Evolutionary conservation across 2,113 vertebrate species (phyloP), one percentile per base, ranked within the genome.

Genomic region (Epinephelus moara): DNA sequence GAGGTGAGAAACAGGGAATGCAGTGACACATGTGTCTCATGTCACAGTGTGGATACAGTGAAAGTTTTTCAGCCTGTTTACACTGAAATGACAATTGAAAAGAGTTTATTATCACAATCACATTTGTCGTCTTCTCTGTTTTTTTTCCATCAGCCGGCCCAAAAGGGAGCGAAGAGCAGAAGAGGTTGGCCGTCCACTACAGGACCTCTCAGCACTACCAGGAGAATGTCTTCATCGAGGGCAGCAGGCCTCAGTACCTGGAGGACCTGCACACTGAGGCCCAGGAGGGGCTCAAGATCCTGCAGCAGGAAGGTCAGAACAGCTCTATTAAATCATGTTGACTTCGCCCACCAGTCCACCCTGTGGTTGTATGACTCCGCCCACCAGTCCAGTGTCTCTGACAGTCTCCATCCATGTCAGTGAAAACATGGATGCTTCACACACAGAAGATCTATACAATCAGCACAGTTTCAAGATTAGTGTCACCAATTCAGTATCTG

Each of bases 201-300:
- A 94, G 49, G 0, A 84, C 93, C 21, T 89, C 95, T n/a, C 94
- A 85, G 19, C 96, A 96, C 68, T 96, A 96, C 86, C 97, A 96
- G 73, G 97, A 99, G 92, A 99, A 99, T 69, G 96, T 98, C 50
- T 99, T 99, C 95, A 98, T 98, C 73, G 97, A 98, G 88, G 96
- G 94, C 56, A 96, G 94, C 42, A 94, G 98, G 19, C 95, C 97
- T 0, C 96, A 96, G 23, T 96, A 97, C 93, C 95, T 99, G 91
- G 96, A 99, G 75, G 97, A 97, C 84, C 96, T 99, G 60, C 98
- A 99, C 94, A 96, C 89, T 0, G 97, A 99, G 93, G 98, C 98
- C 8, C 97, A 96, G 92, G 95, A 97, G 60, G 98, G 98, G 0
- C 96, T 99, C 42, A 97, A 97, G 87, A 98, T 97, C 70, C 92